Percentiles rank a stretch among this genome's conserved stretches.
These are phyloP conservation scores for Merodon equestris DNA, from an alignment of 2,888 invertebrate genomes.

Conservation along the genomic window DNA sequence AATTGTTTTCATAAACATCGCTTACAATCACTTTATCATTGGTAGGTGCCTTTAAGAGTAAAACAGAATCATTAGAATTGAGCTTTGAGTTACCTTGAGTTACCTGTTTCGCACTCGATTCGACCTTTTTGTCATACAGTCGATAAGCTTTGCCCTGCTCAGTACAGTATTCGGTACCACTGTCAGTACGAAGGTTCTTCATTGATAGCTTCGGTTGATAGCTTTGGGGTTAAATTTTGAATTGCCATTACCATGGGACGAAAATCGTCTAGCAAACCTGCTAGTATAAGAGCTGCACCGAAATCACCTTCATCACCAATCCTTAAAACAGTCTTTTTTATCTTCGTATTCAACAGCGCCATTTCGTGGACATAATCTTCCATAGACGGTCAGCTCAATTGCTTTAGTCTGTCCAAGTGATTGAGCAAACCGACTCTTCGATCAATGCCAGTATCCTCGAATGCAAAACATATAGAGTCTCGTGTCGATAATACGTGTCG, in stretches of 20 bases:
- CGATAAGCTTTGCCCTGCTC: slow-evolving; percentile 8
- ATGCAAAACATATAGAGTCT: too few relatives aligned
- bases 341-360: slow-evolving; percentile 4
- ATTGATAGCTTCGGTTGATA: neutral
- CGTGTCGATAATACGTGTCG: too few relatives aligned
- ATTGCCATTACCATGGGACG: slow-evolving; percentile 6
- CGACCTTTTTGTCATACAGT: neutral
- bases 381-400: slow-evolving; percentile 13
- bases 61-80: slow-evolving; percentile 2
- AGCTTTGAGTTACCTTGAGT: slow-evolving; percentile 23
- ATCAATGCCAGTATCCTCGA: too few relatives aligned
- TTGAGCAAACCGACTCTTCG: slow-evolving; percentile 18
- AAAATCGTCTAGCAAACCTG: slow-evolving; percentile 4
- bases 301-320: slow-evolving; percentile 15
- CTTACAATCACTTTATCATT: neutral
- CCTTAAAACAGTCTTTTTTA: slow-evolving; percentile 1
- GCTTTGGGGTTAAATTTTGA: neutral
- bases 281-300: neutral
- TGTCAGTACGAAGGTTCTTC: too few relatives aligned
- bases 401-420: slow-evolving; percentile 8
- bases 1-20: neutral
- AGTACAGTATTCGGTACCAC: too few relatives aligned
- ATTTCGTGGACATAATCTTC: slow-evolving; percentile 19
- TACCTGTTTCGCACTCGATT: neutral
- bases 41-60: slow-evolving; percentile 2